phyloP scores from a whole-genome alignment of 2,888 invertebrate genomes.

The Caprella mutica region DNA sequence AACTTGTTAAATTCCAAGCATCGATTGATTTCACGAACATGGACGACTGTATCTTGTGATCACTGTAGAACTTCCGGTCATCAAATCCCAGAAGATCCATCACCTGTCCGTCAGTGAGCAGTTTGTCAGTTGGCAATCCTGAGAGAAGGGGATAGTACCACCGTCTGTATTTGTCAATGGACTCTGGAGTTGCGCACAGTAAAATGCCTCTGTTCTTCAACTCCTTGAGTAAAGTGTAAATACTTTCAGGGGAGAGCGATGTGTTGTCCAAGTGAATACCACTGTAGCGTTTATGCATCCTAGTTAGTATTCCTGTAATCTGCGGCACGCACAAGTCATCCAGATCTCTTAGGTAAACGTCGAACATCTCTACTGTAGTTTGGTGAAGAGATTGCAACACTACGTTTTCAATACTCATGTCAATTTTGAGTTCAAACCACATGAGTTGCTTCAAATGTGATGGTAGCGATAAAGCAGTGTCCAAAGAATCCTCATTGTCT shows the following conservation, averaged over 20 bases:
- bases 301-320: constrained; percentile 17
- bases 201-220: constrained; percentile 17
- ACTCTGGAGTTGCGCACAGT: constrained; percentile 14
- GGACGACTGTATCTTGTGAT: constrained; percentile 22
- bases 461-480: constrained; percentile 7
- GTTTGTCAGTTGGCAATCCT: not conserved
- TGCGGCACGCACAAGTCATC: constrained; percentile 15
- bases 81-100: constrained; percentile 24
- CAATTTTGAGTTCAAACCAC: constrained; percentile 29
- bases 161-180: constrained; percentile 19
- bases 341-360: constrained; percentile 16
- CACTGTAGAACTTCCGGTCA: constrained; percentile 28
- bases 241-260: constrained; percentile 22
- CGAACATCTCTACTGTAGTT: constrained; percentile 19
- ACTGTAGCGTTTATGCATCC: constrained; percentile 20
- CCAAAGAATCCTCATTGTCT: constrained; percentile 9
- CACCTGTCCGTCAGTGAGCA: constrained; percentile 16
- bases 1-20: constrained; percentile 27
- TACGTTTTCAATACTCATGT: constrained; percentile 14
- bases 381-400: constrained; percentile 9
- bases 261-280: constrained; percentile 32
- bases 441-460: constrained; percentile 13
- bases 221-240: constrained; percentile 25
- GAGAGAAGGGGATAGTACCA: constrained; percentile 31
- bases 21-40: constrained; percentile 21